Percentiles rank a stretch among this genome's conserved stretches.
Conservation (phyloP, 1,140 invertebrate species). For the Drosophila takahashii region DNA sequence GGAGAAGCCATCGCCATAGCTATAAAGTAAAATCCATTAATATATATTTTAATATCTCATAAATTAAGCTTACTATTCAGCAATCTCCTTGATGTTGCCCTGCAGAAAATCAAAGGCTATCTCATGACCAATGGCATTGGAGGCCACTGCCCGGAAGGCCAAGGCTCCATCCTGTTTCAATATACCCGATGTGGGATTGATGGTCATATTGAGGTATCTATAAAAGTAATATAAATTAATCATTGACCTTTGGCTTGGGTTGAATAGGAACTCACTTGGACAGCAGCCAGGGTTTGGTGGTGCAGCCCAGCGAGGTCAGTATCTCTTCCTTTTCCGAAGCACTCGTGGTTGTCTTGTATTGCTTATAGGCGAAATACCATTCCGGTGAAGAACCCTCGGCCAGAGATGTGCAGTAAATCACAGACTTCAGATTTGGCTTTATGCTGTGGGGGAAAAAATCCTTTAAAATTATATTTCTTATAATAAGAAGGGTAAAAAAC, state of each 20-base stretch:
- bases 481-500: slow-evolving; percentile 41
- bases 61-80: slow-evolving; percentile 84
- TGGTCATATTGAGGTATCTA: slow-evolving; percentile 85
- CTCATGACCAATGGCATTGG: slow-evolving; percentile 85
- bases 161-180: slow-evolving; percentile 86
- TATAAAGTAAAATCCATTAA: slow-evolving; percentile 21
- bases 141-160: slow-evolving; percentile 84
- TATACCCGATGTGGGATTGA: slow-evolving; percentile 85
- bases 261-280: slow-evolving; percentile 84
- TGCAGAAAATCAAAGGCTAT: slow-evolving; percentile 86
- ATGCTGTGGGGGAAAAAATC: slow-evolving; percentile 74
- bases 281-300: slow-evolving; percentile 84
- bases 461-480: neutral
- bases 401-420: slow-evolving; percentile 87
- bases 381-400: slow-evolving; percentile 85
- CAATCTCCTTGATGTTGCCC: slow-evolving; percentile 84
- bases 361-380: slow-evolving; percentile 86
- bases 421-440: slow-evolving; percentile 84
- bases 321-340: slow-evolving; percentile 87
- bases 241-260: neutral
- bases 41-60: accelerated
- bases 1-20: slow-evolving; percentile 86
- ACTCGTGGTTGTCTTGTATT: slow-evolving; percentile 86
- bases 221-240: neutral
- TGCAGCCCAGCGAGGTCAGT: slow-evolving; percentile 87